phyloP scores from a whole-genome alignment of 2,113 vertebrate genomes.

The Alligator mississippiensis region DNA sequence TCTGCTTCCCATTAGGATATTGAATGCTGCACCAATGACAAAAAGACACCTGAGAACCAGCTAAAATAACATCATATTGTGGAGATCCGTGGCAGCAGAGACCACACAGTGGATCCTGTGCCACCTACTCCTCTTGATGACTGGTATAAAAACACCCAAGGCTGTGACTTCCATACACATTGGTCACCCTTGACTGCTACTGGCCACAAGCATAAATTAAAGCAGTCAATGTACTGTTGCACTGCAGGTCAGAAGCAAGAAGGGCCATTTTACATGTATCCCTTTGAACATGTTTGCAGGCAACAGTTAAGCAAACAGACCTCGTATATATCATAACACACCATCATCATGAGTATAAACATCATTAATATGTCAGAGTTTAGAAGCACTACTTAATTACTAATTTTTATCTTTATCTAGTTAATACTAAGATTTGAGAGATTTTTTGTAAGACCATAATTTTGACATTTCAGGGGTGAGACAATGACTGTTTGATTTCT shows the following conservation, averaged over 20 bases:
- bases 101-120: too few species aligned
- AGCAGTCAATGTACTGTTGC: neutral
- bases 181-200: too few species aligned
- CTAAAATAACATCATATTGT: too few species aligned
- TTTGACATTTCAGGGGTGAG: neutral
- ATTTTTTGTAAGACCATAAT: neutral
- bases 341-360: neutral
- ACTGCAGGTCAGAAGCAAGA: neutral
- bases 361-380: neutral
- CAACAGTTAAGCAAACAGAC: rapidly evolving
- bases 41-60: too few species aligned
- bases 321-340: neutral
- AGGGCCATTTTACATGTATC: neutral
- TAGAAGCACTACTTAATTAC: neutral
- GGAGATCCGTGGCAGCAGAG: too few species aligned
- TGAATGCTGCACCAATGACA: too few species aligned
- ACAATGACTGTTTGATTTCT: neutral
- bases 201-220: neutral
- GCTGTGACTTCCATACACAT: too few species aligned
- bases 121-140: too few species aligned
- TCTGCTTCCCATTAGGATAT: neutral
- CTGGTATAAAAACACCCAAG: too few species aligned
- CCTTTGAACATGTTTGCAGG: neutral
- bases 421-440: neutral
- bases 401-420: neutral